These are phyloP conservation scores for Ammospiza maritima DNA, from an alignment of 2,797 vertebrate genomes.

Conservation along the genomic window DNA sequence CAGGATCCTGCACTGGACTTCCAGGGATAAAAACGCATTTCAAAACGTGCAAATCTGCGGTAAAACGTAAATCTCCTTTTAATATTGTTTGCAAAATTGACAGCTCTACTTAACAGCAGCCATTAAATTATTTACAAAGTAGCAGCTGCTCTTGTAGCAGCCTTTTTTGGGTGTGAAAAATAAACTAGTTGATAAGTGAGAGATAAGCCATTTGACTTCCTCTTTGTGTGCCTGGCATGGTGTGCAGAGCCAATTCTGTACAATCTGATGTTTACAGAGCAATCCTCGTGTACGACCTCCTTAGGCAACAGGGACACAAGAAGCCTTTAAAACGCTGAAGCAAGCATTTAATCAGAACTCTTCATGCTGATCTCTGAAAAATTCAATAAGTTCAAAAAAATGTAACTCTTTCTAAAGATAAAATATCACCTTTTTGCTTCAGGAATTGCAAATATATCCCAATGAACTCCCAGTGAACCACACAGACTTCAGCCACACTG, in stretches of 20 bases:
- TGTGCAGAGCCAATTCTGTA: conserved; percentile 62
- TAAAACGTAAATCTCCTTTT: conserved; percentile 68
- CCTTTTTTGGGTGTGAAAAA: conserved; percentile 71
- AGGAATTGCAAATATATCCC: conserved; percentile 47
- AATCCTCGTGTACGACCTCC: conserved; percentile 55
- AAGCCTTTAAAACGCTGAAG: conserved; percentile 66
- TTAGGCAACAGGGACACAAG: conserved; percentile 69
- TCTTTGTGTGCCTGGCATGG: conserved; percentile 61
- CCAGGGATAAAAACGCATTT: conserved; percentile 62
- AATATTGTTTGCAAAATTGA: conserved; percentile 71
- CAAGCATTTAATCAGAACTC: conserved; percentile 69
- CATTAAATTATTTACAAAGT: conserved; percentile 79
- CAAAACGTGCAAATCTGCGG: conserved; percentile 38
- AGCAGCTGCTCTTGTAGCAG: conserved; percentile 71
- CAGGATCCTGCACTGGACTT: conserved; percentile 47
- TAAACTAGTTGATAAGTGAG: conserved; percentile 74
- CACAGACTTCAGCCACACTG: not conserved
- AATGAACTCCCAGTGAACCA: conserved; percentile 22
- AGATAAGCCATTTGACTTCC: conserved; percentile 72
- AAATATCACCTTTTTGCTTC: conserved; percentile 44
- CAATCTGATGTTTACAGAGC: conserved; percentile 71
- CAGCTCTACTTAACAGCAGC: conserved; percentile 73
- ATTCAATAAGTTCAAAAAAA: conserved; percentile 67
- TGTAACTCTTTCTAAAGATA: conserved; percentile 59
- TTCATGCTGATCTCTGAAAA: conserved; percentile 70